phyloP scores from a whole-genome alignment of 2,797 vertebrate genomes.

The Sebastes aleutianus region DNA sequence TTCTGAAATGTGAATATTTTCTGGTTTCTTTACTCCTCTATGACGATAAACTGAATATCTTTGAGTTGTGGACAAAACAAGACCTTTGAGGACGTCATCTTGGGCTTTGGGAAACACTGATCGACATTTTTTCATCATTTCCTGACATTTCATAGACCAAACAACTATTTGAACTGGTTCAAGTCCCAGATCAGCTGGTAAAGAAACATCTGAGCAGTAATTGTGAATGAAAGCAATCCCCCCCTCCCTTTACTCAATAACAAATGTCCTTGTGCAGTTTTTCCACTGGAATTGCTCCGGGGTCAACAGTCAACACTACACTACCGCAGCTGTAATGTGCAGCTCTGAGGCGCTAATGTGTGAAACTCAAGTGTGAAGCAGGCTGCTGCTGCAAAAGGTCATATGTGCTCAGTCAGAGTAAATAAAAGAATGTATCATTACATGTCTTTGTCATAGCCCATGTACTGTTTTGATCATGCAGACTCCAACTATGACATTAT shows the following conservation, averaged over 20 bases:
- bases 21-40: too few relatives aligned
- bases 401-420: neutral
- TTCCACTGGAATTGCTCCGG: neutral
- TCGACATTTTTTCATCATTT: too few relatives aligned
- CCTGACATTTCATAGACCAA: too few relatives aligned
- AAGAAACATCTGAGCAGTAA: neutral
- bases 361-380: conserved; percentile 6
- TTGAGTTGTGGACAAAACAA: too few relatives aligned
- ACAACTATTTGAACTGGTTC: neutral
- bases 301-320: neutral
- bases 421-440: neutral
- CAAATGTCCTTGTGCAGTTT: neutral
- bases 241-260: neutral
- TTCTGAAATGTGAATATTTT: too few relatives aligned
- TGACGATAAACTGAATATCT: too few relatives aligned
- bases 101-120: too few relatives aligned
- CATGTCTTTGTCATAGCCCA: neutral
- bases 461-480: neutral
- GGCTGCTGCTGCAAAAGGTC: neutral
- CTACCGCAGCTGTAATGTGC: neutral
- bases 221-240: neutral
- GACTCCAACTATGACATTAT: neutral
- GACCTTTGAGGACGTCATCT: too few relatives aligned
- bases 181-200: neutral
- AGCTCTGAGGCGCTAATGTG: conserved; percentile 32